Evolutionary conservation across 2,888 invertebrate genomes (phyloP).

Genomic region (Sesamia inferens): DNA sequence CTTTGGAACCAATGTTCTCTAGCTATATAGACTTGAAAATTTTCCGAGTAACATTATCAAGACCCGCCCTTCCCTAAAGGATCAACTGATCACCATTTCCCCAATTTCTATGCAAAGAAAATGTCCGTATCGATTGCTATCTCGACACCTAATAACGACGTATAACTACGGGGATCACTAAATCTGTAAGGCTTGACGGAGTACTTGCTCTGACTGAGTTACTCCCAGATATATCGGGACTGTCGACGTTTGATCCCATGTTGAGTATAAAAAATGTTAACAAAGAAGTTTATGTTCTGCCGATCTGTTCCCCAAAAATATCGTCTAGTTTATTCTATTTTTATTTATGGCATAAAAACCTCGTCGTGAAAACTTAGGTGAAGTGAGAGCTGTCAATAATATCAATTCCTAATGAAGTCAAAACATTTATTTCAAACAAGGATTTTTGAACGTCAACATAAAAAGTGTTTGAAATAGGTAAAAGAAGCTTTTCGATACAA

Average conservation of each 20-base stretch:
- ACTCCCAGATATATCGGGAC: slow-evolving; percentile 39
- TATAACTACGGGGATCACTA: slow-evolving; percentile 58
- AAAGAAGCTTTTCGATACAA: no score
- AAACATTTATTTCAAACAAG: background rate
- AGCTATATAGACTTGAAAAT: background rate
- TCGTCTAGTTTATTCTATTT: no score
- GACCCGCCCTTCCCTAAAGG: background rate
- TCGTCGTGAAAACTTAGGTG: background rate
- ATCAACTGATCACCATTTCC: slow-evolving; percentile 20
- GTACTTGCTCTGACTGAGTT: slow-evolving; percentile 50
- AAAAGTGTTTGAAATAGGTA: background rate
- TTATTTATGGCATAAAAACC: no score
- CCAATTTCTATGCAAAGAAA: slow-evolving; percentile 34
- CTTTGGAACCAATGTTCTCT: background rate
- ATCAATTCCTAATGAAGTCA: background rate
- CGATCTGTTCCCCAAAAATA: background rate
- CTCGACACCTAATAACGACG: slow-evolving; percentile 54
- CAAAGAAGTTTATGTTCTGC: slow-evolving; percentile 22
- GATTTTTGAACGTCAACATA: background rate
- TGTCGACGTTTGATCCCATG: slow-evolving; percentile 37
- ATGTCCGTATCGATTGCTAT: slow-evolving; percentile 37
- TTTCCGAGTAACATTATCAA: background rate
- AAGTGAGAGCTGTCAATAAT: background rate
- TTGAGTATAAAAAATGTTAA: slow-evolving; percentile 32
- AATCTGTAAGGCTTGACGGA: slow-evolving; percentile 66